Evolutionary conservation across 2,797 vertebrate species (phyloP).

Genomic region (Trematomus bernacchii): DNA sequence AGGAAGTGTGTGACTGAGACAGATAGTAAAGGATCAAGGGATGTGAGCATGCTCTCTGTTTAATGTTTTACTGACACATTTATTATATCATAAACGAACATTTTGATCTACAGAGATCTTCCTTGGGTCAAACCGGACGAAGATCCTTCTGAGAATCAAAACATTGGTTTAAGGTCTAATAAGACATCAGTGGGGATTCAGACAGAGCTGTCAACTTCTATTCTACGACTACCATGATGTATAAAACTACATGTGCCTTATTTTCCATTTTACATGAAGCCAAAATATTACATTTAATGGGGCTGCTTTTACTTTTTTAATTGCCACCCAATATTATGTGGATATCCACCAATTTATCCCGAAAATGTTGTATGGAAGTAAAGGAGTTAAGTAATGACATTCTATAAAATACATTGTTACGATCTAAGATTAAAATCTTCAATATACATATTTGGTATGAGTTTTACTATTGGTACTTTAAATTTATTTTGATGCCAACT

Average conservation of each 20-base stretch:
- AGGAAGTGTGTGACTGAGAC: background rate
- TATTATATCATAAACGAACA: slow-evolving; percentile 30
- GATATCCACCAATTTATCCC: too few relatives aligned
- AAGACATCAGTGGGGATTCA: slow-evolving; percentile 15
- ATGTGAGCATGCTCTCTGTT: slow-evolving; percentile 5
- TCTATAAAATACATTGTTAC: too few relatives aligned
- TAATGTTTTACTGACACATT: slow-evolving; percentile 32
- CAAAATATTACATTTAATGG: background rate
- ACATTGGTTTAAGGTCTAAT: slow-evolving; percentile 16
- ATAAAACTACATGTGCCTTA: background rate
- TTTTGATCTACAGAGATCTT: slow-evolving; percentile 29
- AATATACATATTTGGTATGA: too few relatives aligned
- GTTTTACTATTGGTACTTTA: too few relatives aligned
- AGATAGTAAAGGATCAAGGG: slow-evolving; percentile 13
- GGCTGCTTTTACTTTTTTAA: too few relatives aligned
- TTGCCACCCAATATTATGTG: too few relatives aligned
- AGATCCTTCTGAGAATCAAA: slow-evolving; percentile 19
- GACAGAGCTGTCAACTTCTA: slow-evolving; percentile 1
- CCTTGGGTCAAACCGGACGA: slow-evolving; percentile 22
- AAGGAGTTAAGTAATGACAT: too few relatives aligned
- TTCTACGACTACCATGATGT: background rate
- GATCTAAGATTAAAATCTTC: too few relatives aligned
- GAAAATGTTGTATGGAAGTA: too few relatives aligned
- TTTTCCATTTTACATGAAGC: background rate
- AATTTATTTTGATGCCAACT: too few relatives aligned